Evolutionary conservation across 2,797 vertebrate genomes (phyloP), one percentile per base, ranked within the genome.

Genomic region (Manis javanica): DNA sequence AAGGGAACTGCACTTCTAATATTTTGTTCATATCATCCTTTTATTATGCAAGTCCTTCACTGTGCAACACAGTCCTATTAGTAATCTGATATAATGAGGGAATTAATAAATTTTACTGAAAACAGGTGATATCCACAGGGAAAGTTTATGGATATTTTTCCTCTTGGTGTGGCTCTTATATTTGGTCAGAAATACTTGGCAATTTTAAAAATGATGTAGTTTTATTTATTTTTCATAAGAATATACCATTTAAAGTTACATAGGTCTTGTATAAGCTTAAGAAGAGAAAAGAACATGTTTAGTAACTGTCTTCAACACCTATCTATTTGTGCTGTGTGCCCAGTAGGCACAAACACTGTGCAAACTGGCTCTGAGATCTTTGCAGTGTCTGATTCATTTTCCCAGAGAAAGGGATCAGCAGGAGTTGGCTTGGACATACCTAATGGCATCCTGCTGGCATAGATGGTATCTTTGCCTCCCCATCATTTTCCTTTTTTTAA

Each of bases 91-190:
- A 29, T 51, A 92, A 64, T 83, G 14, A 93, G 57, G 79, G 34
- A n/a, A 57, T 86, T 95, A 64, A 82, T 96, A 94, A 91, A 87
- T 79, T 90, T 87, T 91, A 72, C 64, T 94, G 84, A 85, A 90
- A 92, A 63, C 29, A 69, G 12, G 42, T 90, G 21, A 78, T 85
- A 24, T 72, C 23, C 57, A 55, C 49, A 91, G 66, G 42, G 23
- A 94, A 89, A 93, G 82, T 91, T 77, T 86, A 84, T 68, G 31
- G 42, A 16, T 55, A 11, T 81, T 75, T 95, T 96, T 93, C 16
- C 13, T 90, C 39, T 85, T 87, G n/a, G 29, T 87, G 8, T 84
- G 13, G 0, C 71, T 93, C 0, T 88, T 34, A 71, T 42, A 95
- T 87, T 64, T 91, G 59, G 49, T 87, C 23, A 91, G 66, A 97